Conservation (phyloP, 2,797 vertebrate species). For the Pelochelys cantorii region DNA sequence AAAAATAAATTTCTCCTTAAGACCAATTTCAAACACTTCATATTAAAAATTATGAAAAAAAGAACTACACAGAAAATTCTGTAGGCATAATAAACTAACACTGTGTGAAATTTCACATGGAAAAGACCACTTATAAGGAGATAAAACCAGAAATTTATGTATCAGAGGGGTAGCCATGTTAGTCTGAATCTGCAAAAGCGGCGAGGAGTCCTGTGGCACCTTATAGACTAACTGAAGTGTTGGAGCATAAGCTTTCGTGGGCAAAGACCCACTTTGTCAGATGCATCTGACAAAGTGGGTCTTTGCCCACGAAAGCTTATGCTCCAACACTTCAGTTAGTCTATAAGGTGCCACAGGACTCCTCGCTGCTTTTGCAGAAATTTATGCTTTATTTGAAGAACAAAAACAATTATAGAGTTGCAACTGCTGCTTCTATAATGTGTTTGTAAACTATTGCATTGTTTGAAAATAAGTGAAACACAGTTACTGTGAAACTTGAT, state of each 20-base stretch:
- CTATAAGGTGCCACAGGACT: too few relatives aligned
- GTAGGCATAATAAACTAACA: not conserved
- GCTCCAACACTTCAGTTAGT: too few relatives aligned
- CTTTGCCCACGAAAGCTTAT: too few relatives aligned
- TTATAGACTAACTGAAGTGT: too few relatives aligned
- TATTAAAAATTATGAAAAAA: not conserved
- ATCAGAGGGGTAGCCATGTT: too few relatives aligned
- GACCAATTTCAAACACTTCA: not conserved
- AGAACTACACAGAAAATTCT: not conserved
- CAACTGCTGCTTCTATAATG: not conserved
- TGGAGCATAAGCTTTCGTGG: too few relatives aligned
- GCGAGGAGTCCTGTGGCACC: too few relatives aligned
- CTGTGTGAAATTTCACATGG: not conserved
- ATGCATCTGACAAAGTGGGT: too few relatives aligned
- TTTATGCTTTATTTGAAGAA: not conserved
- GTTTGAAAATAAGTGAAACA: not conserved
- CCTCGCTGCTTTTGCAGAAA: too few relatives aligned
- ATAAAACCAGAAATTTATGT: not conserved
- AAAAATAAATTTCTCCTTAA: not conserved
- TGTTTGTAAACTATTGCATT: not conserved
- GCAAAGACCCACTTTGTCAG: too few relatives aligned
- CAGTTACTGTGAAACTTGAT: not conserved
- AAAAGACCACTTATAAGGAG: not conserved
- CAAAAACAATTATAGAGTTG: not conserved
- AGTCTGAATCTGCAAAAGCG: too few relatives aligned